phyloP scores from a whole-genome alignment of 2,113 vertebrate species.

The Todiramphus chloris region DNA sequence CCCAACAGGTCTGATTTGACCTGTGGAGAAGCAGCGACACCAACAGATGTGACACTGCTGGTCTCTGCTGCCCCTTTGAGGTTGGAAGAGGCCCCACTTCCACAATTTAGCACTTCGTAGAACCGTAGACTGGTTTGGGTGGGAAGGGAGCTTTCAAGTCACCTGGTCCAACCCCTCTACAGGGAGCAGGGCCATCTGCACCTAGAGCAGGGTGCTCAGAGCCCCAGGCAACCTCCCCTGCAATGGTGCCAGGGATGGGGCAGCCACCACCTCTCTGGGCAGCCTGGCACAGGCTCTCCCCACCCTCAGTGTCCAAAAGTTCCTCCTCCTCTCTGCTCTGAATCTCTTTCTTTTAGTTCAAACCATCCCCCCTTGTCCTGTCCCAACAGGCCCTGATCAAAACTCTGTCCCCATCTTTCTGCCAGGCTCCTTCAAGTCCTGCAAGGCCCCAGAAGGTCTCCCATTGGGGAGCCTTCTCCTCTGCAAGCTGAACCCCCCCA shows the following conservation, averaged over 20 bases:
- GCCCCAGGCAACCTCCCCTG: no score
- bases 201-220: no score
- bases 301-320: no score
- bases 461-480: not conserved
- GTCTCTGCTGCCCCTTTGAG: constrained; percentile 35
- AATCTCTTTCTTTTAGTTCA: not conserved
- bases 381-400: no score
- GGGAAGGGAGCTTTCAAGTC: not conserved
- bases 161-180: not conserved
- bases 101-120: not conserved
- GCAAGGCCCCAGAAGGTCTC: not conserved
- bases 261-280: not conserved
- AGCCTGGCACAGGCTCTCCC: not conserved
- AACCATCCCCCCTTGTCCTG: no score
- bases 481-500: not conserved
- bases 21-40: rapidly evolving
- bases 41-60: rapidly evolving
- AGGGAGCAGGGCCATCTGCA: not conserved
- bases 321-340: no score
- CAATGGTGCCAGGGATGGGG: no score
- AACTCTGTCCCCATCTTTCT: no score
- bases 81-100: not conserved
- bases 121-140: not conserved
- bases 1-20: not conserved
- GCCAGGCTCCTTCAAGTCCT: no score